phyloP scores from a whole-genome alignment of 2,888 invertebrate genomes.

The Lucinisca nassula region DNA sequence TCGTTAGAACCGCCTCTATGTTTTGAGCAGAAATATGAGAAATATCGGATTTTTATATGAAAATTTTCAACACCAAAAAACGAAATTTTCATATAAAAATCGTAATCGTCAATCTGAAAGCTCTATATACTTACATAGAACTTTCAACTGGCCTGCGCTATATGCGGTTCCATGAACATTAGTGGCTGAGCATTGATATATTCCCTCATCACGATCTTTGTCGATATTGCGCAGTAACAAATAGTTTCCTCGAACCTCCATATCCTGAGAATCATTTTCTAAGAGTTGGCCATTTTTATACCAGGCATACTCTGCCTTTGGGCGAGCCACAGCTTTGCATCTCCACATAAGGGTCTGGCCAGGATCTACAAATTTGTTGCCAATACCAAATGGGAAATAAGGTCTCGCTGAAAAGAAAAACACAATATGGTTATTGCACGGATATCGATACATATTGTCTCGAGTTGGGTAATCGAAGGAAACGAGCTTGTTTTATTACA shows the following conservation, averaged over 20 bases:
- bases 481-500: too few species aligned
- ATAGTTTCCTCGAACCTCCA: conserved; percentile 69
- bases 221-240: conserved; percentile 75
- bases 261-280: conserved; percentile 43
- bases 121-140: conserved; percentile 91
- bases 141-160: conserved; percentile 96
- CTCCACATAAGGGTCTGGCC: conserved; percentile 80
- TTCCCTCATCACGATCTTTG: conserved; percentile 92
- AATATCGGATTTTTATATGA: too few species aligned
- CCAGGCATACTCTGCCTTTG: conserved; percentile 79
- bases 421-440: too few species aligned
- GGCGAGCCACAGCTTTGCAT: conserved; percentile 82
- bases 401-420: conserved; percentile 82
- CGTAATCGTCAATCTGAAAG: too few species aligned
- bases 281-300: conserved; percentile 77
- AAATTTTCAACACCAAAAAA: too few species aligned
- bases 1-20: too few species aligned
- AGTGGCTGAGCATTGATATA: conserved; percentile 97
- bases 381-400: conserved; percentile 82
- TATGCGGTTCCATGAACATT: conserved; percentile 96
- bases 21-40: too few species aligned
- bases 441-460: too few species aligned
- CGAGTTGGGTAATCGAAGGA: too few species aligned
- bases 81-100: too few species aligned
- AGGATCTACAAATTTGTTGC: conserved; percentile 81